Evolutionary conservation across 2,888 invertebrate species (phyloP).

Genomic region (Aporophyla nigra): DNA sequence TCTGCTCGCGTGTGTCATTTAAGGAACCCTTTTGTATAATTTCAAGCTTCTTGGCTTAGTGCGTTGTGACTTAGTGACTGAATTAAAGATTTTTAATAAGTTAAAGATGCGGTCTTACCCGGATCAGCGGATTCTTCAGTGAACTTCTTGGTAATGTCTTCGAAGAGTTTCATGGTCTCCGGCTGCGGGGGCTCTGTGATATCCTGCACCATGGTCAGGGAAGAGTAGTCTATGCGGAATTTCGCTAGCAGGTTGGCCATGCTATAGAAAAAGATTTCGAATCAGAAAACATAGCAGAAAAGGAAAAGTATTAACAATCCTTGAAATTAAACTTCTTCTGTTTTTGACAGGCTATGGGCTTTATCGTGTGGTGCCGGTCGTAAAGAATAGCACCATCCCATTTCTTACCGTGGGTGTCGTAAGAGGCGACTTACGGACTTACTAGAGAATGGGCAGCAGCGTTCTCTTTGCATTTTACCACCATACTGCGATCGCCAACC

Average conservation of each 20-base stretch:
- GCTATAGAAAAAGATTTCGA: slow-evolving; percentile 87
- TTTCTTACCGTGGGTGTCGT: too few relatives aligned
- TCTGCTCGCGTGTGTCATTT: not conserved
- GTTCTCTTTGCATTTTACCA: too few relatives aligned
- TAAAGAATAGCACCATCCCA: too few relatives aligned
- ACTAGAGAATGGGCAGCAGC: too few relatives aligned
- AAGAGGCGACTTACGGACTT: too few relatives aligned
- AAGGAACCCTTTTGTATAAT: not conserved
- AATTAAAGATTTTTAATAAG: not conserved
- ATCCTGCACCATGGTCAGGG: slow-evolving; percentile 97
- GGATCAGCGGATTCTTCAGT: slow-evolving; percentile 83
- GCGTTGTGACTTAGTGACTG: not conserved
- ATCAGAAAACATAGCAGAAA: slow-evolving; percentile 45
- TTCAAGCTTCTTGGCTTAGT: not conserved
- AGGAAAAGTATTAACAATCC: not conserved
- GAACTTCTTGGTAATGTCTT: slow-evolving; percentile 93
- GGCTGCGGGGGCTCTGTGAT: slow-evolving; percentile 95
- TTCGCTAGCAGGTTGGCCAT: slow-evolving; percentile 98
- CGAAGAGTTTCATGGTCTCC: slow-evolving; percentile 94
- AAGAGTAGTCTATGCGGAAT: slow-evolving; percentile 98
- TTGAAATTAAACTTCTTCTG: not conserved
- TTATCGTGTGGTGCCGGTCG: not conserved
- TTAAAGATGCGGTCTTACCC: slow-evolving; percentile 64
- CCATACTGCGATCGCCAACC: too few relatives aligned
- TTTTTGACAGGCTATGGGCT: not conserved